Conservation (phyloP, 1,140 invertebrate species). For the Euschistus heros region DNA sequence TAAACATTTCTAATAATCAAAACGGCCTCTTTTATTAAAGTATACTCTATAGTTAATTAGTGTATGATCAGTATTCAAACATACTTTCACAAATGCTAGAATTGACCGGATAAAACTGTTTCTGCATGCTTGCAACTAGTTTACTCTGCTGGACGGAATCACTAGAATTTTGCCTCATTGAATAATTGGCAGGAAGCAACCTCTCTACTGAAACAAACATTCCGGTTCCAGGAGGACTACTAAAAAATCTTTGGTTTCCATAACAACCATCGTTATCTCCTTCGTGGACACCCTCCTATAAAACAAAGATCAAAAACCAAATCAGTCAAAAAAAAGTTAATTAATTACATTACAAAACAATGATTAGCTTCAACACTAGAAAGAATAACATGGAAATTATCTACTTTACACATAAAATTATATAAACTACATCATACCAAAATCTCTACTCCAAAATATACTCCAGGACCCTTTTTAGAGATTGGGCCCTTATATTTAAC, state of each 20-base stretch:
- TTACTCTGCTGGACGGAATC: constrained; percentile 12
- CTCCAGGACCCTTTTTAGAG: constrained; percentile 29
- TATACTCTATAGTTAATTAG: background rate
- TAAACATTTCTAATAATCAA: background rate
- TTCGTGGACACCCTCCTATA: constrained; percentile 22
- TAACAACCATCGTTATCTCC: constrained; percentile 25
- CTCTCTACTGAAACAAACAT: constrained; percentile 26
- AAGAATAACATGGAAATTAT: constrained; percentile 7
- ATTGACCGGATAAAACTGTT: background rate
- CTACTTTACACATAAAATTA: background rate
- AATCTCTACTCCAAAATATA: constrained; percentile 32
- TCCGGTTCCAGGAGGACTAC: constrained; percentile 24
- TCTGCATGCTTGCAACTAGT: background rate
- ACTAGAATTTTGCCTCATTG: background rate
- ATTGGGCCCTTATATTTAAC: constrained; percentile 31
- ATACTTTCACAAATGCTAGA: background rate
- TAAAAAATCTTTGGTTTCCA: constrained; percentile 25
- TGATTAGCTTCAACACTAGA: background rate
- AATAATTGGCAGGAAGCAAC: background rate
- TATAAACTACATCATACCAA: constrained; percentile 27
- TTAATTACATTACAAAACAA: background rate
- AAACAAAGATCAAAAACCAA: background rate
- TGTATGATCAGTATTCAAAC: background rate
- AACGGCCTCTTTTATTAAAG: background rate
- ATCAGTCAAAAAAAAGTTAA: no score